Base-by-base conservation (phyloP, 2,113 vertebrate species). In the Poeciliopsis retropinna region DNA sequence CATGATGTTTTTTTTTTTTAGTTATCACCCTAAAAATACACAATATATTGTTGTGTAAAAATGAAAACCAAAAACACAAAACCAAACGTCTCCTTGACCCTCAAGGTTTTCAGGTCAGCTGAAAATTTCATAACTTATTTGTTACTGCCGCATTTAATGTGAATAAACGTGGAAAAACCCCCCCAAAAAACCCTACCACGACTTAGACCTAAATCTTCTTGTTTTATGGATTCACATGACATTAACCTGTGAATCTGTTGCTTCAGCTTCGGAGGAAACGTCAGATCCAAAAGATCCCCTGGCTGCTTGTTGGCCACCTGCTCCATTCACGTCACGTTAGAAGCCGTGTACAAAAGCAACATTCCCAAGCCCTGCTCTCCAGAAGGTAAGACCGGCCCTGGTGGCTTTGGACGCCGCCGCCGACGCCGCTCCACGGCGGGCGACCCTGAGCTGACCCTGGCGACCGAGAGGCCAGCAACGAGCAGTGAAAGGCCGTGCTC, bases 231-330 rank as follows among this genome's bases (percentile, higher is more conserved):
- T 0, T 25, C 10, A 39, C 9, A 37, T 1, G 17, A 4, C 13
- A 27, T 69, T 25, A 57, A 31, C 5, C 31, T 25, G 1, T 65
- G 17, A 47, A 51, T 64, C 30, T 60, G 41, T 61, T 17, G 68
- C 60, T 79, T 60, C 71, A 91, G 85, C 47, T 41, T 13, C 22
- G 41, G 51, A 1, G 39, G 29, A 4, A 68, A 70, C 10, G 27
- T 67, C 64, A 94, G 97, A 87, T 89, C 92, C 81, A 93, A 88
- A 76, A 94, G 95, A 78, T 94, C 89, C 27, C 93, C 82, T 0
- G 95, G 96, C 47, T 99, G 97, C 83, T 78, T 87, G 39, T 92
- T 99, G 9, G 90, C 95, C 64, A 97, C 96, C 0, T 99, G 97
- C 87, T 87, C 93, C 0, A 90, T 95, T 84, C 95, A 97, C 22